Conservation (phyloP, 2,113 vertebrate genomes). For the Abramis brama region DNA sequence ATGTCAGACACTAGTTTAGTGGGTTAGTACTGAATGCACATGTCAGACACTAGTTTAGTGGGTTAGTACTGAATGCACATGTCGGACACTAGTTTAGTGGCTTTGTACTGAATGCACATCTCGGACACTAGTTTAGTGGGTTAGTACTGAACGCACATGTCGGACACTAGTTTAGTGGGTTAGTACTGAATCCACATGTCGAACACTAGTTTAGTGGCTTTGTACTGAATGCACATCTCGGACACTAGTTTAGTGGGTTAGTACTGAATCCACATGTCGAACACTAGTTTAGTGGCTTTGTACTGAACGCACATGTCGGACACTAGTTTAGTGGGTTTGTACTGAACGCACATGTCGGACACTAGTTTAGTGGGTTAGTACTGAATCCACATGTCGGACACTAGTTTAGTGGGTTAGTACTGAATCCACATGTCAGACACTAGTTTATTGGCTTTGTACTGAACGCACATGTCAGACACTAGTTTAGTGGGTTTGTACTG, state of each 20-base stretch:
- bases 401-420: no score
- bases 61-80: background rate
- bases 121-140: background rate
- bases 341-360: background rate
- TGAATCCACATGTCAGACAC: no score
- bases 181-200: background rate
- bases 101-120: fast-evolving
- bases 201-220: background rate
- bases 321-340: background rate
- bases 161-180: background rate
- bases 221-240: background rate
- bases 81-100: background rate
- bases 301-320: background rate
- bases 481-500: background rate
- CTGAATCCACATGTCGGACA: background rate
- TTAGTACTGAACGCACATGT: background rate
- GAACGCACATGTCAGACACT: background rate
- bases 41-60: background rate
- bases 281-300: no score
- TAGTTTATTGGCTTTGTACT: background rate
- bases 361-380: background rate
- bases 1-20: no score
- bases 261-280: fast-evolving
- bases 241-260: background rate
- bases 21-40: background rate